Evolutionary conservation across 2,113 vertebrate species (phyloP).

Genomic region (Corapipo altera): DNA sequence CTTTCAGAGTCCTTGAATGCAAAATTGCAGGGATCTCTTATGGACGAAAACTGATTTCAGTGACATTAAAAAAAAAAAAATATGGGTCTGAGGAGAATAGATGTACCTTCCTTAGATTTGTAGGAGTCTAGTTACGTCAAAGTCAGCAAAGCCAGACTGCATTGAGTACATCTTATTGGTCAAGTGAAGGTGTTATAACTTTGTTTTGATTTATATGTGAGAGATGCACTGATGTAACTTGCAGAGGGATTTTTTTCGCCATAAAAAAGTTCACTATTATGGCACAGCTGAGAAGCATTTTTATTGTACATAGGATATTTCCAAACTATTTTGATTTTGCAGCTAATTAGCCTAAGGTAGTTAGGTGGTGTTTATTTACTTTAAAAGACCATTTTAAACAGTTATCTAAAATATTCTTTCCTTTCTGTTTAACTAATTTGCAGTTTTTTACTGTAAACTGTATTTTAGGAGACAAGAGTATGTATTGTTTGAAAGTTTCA

Average conservation of each 20-base stretch:
- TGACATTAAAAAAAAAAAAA: not conserved
- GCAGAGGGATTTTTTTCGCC: not conserved
- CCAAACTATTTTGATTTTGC: not conserved
- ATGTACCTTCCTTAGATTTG: not conserved
- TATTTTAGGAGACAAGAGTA: slow-evolving; percentile 22
- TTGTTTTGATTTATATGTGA: not conserved
- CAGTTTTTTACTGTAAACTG: not conserved
- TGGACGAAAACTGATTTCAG: not conserved
- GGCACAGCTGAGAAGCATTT: not conserved
- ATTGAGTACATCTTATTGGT: not conserved
- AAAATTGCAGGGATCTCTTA: not conserved
- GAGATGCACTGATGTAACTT: not conserved
- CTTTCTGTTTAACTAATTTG: not conserved
- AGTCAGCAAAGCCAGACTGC: not conserved
- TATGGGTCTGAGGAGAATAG: not conserved
- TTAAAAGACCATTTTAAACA: not conserved
- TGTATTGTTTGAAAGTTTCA: slow-evolving; percentile 1
- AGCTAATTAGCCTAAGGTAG: not conserved
- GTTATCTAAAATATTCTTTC: not conserved
- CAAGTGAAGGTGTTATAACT: not conserved
- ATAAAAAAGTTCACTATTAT: not conserved
- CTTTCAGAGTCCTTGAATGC: not conserved
- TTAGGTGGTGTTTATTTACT: not conserved
- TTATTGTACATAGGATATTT: not conserved
- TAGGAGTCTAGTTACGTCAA: not conserved